Evolutionary conservation across 2,113 vertebrate genomes (phyloP), one percentile per base, ranked within the genome.

Genomic region (Calyptomena viridis): DNA sequence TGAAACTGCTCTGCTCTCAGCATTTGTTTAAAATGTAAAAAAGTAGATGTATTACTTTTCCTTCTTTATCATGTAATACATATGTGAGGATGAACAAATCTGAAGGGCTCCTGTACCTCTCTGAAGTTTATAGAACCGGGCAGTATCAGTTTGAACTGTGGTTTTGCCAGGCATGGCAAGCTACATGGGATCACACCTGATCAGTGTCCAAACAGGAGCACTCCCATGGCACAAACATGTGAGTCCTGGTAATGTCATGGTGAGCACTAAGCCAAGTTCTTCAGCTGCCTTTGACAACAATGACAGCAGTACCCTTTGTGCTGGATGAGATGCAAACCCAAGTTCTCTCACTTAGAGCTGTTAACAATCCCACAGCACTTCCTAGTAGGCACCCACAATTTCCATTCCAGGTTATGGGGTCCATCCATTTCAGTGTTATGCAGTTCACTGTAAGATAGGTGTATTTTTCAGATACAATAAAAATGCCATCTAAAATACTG

Each of bases 181-280:
- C 25, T 16, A 19, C 23, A 8, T 0, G 2, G 39, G 6, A 42
- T 59, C 46, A 46, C 3, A 11, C 2, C 31, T 33, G 24, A 7
- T 35, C 39, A 35, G 16, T 1, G 1, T 35, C 11, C 5, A 3
- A 71, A 81, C 9, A 58, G 42, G 25, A 59, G 2, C 2, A 0
- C 5, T 90, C 49, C 44, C 5, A 1, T 37, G 47, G 33, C 22
- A 73, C 25, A 42, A 11, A 19, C 0, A 0, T 11, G 1, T 7
- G 25, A 76, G 6, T 33, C 46, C 11, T 19, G 16, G 46, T 30
- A 50, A 30, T 22, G 52, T 18, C 18, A 5, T 7, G 21, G 23
- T 71, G 12, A 71, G 11, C 20, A 55, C 42, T 74, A 28, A 64
- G 22, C 9, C 46, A 59, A 42, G 20, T 27, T 69, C 46, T 66